Base-by-base conservation (phyloP, 2,888 invertebrate species). In the Megamerina dolium region DNA sequence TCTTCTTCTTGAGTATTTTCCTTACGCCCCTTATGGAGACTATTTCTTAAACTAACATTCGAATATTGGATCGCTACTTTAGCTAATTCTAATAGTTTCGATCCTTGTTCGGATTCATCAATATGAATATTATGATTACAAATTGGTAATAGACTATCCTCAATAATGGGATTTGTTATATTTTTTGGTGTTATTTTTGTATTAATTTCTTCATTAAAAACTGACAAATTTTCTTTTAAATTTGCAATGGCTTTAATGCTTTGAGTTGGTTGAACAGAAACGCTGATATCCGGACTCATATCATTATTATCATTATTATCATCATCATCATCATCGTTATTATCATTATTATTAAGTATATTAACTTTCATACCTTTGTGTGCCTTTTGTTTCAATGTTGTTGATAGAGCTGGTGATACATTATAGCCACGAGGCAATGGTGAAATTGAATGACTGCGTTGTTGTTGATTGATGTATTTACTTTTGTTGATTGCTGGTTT, bases 81-180 rank as follows among this genome's bases (percentile, higher is more conserved):
- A n/a, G n/a, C n/a, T n/a, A n/a, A n/a, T n/a, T n/a, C n/a, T n/a
- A n/a, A n/a, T n/a, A n/a, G n/a, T n/a, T n/a, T n/a, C n/a, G n/a
- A n/a, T n/a, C n/a, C n/a, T n/a, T n/a, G n/a, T n/a, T n/a, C n/a
- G n/a, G n/a, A n/a, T n/a, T n/a, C n/a, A n/a, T n/a, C n/a, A n/a
- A n/a, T n/a, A n/a, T n/a, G n/a, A n/a, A n/a, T n/a, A n/a, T n/a
- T 30, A 18, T 14, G 13, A 27, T 46, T 46, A 40, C 31, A 49
- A 51, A 52, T 52, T 51, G 52, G 52, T 51, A 48, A 54, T 52
- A 50, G 51, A 52, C 52, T 51, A 54, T 54, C 51, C 35, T 37
- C 36, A 31, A 39, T 21, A 40, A 42, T 32, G 38, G 34, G 38
- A 21, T 17, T 46, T 29, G 41, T 2, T 32, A 37, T 40, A 44